A percentile compares a stretch with the other conserved stretches of the same genome.
phyloP scores from a whole-genome alignment of 2,797 vertebrate genomes.

The Chromis chromis region DNA sequence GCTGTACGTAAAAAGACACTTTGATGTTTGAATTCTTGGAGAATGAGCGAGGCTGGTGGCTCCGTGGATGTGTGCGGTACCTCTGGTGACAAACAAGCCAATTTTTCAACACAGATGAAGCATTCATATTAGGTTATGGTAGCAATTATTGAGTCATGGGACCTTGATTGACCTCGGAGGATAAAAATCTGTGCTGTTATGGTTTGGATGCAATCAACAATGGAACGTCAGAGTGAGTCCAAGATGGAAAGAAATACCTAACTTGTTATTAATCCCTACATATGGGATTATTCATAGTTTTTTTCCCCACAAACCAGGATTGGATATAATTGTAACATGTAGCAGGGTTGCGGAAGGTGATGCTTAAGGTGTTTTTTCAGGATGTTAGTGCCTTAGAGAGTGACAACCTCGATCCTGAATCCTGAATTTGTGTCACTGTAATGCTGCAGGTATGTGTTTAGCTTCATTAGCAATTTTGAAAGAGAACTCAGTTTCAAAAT shows the following conservation, averaged over 20 bases:
- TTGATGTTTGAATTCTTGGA: conserved; percentile 23
- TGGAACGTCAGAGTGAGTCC: background rate
- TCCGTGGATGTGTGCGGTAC: background rate
- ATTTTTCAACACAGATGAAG: conserved; percentile 8
- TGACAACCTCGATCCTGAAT: no score
- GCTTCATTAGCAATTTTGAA: background rate
- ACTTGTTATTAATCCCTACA: background rate
- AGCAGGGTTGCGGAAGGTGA: background rate
- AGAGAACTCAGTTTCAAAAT: background rate
- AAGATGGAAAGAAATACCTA: background rate
- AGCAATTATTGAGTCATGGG: conserved; percentile 3
- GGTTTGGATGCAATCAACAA: conserved; percentile 25
- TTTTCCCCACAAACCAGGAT: background rate
- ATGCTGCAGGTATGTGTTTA: no score
- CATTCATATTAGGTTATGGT: conserved; percentile 7
- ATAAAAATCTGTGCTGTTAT: conserved; percentile 21
- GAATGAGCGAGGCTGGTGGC: conserved; percentile 6
- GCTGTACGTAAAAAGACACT: background rate
- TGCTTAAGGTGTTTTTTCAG: background rate
- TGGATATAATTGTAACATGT: background rate
- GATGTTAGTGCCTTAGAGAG: background rate
- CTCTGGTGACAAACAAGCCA: conserved; percentile 28
- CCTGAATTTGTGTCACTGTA: no score
- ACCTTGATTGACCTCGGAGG: conserved; percentile 9
- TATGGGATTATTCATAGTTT: background rate